A percentile compares a stretch with the other conserved stretches of the same genome.
These are phyloP conservation scores for Drosophila neotestacea DNA, from an alignment of 2,888 invertebrate genomes.

Conservation along the genomic window DNA sequence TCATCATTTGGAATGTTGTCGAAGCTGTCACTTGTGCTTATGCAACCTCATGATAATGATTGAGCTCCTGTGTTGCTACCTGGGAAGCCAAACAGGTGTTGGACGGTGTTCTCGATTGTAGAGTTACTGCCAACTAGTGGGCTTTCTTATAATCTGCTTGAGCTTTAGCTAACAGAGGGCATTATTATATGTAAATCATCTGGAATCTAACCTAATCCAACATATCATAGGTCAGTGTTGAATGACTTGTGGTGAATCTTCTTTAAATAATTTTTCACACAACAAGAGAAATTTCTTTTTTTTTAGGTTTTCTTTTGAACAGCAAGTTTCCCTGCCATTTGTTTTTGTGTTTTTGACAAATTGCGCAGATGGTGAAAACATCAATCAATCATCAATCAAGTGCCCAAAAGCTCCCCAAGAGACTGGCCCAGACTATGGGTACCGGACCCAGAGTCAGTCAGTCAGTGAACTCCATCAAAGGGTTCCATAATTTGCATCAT, in stretches of 20 bases:
- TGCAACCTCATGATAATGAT: constrained; percentile 50
- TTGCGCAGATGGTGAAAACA: constrained; percentile 68
- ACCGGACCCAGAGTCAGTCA: constrained; percentile 29
- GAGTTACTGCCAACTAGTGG: background rate
- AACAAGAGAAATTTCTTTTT: constrained; percentile 34
- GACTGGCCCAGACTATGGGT: constrained; percentile 1
- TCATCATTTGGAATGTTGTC: constrained; percentile 58
- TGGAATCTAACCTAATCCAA: constrained; percentile 24
- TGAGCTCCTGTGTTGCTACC: constrained; percentile 19
- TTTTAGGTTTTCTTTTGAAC: constrained; percentile 33
- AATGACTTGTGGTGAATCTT: constrained; percentile 20
- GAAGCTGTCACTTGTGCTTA: constrained; percentile 56
- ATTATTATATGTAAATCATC: background rate
- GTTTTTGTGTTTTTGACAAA: constrained; percentile 53
- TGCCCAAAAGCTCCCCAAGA: constrained; percentile 30
- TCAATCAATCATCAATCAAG: constrained; percentile 77
- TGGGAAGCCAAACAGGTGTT: constrained; percentile 34
- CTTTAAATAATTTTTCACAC: constrained; percentile 33
- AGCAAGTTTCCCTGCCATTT: constrained; percentile 43
- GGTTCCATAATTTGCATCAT: constrained; percentile 47
- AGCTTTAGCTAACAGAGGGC: constrained; percentile 2
- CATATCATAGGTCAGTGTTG: constrained; percentile 18
- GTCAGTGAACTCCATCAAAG: constrained; percentile 62
- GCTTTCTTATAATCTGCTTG: constrained; percentile 17
- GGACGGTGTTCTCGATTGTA: constrained; percentile 1